phyloP scores from a whole-genome alignment of 2,113 vertebrate genomes.

The Pteruthius melanotis region DNA sequence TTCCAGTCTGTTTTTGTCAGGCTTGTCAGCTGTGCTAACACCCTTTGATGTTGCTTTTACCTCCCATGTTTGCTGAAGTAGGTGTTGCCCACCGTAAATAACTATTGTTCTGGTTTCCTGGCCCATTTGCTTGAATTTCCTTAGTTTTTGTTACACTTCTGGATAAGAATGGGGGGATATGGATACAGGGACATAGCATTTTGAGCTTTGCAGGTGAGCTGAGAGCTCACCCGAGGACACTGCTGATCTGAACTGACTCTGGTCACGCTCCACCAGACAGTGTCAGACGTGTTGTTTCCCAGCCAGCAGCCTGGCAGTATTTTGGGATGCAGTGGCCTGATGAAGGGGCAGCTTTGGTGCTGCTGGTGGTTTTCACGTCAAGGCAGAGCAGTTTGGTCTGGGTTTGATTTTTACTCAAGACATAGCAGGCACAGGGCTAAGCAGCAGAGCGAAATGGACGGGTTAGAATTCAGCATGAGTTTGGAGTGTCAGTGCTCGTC shows the following conservation, averaged over 20 bases:
- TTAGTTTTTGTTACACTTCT: not conserved
- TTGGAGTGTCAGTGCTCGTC: not conserved
- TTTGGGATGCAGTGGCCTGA: not conserved
- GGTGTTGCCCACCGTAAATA: conserved; percentile 12
- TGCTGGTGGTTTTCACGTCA: not conserved
- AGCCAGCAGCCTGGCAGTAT: not conserved
- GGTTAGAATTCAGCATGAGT: not conserved
- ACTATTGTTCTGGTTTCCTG: conserved; percentile 21
- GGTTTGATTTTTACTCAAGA: not conserved
- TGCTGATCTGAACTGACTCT: not conserved
- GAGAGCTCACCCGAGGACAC: not conserved
- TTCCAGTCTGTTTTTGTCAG: not conserved
- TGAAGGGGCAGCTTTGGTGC: not conserved
- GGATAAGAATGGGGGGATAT: not conserved
- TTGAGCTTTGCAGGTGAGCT: not conserved
- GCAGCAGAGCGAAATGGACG: not conserved
- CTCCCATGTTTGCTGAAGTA: not conserved
- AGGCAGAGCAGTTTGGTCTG: not conserved
- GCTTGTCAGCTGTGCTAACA: conserved; percentile 25
- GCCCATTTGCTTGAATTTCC: not conserved
- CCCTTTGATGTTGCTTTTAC: conserved; percentile 7
- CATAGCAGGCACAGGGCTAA: not conserved
- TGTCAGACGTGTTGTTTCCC: not conserved
- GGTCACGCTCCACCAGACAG: not conserved
- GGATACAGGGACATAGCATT: fast-evolving